A percentile compares a stretch with the other conserved stretches of the same genome.
Conservation (phyloP, 2,797 vertebrate species). For the Sarcophilus harrisii region DNA sequence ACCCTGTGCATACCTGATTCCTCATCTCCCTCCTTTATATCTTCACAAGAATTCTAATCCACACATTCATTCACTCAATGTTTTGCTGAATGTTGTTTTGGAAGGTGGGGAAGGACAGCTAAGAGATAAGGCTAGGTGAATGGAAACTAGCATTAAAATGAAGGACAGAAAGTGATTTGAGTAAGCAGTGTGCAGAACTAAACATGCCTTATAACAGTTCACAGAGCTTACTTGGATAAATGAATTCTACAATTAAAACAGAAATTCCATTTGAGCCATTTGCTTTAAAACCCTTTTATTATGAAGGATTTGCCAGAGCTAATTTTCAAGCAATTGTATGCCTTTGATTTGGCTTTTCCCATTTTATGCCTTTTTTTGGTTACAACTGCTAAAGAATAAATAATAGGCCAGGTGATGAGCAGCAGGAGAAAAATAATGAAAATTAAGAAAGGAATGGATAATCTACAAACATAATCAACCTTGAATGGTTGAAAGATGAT, state of each 20-base stretch:
- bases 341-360: conserved; percentile 50
- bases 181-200: not conserved
- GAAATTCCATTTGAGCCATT: conserved; percentile 8
- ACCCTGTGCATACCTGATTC: conserved; percentile 23
- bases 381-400: conserved; percentile 55
- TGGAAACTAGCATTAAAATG: not conserved
- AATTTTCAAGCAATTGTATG: conserved; percentile 54
- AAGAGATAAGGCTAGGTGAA: not conserved
- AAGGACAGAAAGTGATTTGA: not conserved
- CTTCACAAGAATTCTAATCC: not conserved
- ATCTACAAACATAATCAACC: conserved; percentile 42
- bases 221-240: not conserved
- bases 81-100: not conserved
- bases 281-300: not conserved
- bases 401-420: conserved; percentile 23
- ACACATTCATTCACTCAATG: conserved; percentile 6
- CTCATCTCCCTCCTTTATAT: conserved; percentile 3
- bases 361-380: conserved; percentile 31
- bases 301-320: conserved; percentile 28
- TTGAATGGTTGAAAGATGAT: conserved; percentile 52
- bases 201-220: conserved; percentile 4
- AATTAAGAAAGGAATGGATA: conserved; percentile 32
- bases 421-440: conserved; percentile 15
- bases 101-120: not conserved
- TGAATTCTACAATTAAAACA: conserved; percentile 53